phyloP scores from a whole-genome alignment of 2,113 vertebrate species.

The Syngnathus floridae region DNA sequence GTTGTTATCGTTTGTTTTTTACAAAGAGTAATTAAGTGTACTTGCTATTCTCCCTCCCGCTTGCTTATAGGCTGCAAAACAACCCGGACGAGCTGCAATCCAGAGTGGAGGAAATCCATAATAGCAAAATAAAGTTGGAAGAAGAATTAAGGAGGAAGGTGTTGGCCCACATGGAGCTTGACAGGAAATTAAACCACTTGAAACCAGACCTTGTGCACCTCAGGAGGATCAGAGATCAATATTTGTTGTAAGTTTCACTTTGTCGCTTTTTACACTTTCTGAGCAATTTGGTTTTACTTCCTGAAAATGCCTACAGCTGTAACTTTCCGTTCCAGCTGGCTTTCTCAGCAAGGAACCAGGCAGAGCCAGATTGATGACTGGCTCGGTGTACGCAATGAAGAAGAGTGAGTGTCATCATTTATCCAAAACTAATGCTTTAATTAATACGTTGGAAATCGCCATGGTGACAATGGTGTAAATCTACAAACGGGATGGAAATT shows the following conservation, averaged over 20 bases:
- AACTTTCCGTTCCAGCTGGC: conserved; percentile 75
- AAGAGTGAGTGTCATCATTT: conserved; percentile 83
- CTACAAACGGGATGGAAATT: not conserved
- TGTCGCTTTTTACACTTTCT: not conserved
- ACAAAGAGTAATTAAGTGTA: not conserved
- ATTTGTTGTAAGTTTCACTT: conserved; percentile 81
- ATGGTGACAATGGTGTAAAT: not conserved
- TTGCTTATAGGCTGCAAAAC: conserved; percentile 76
- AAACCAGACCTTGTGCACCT: conserved; percentile 94
- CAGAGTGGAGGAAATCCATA: conserved; percentile 92
- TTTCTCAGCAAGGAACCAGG: conserved; percentile 89
- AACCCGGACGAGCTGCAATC: conserved; percentile 92
- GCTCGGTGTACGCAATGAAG: conserved; percentile 82
- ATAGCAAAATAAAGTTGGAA: conserved; percentile 85
- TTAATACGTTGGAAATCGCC: not conserved
- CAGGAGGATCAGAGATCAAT: conserved; percentile 93
- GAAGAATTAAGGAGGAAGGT: conserved; percentile 91
- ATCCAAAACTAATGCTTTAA: not conserved
- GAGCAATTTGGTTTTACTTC: not conserved
- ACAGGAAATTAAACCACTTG: conserved; percentile 90
- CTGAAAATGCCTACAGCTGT: too few species aligned
- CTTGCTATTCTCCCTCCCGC: not conserved
- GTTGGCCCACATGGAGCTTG: conserved; percentile 86
- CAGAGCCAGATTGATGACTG: conserved; percentile 92
- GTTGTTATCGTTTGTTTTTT: too few species aligned